Conservation (phyloP, 2,797 vertebrate species). For the Pantherophis alleghaniensis region DNA sequence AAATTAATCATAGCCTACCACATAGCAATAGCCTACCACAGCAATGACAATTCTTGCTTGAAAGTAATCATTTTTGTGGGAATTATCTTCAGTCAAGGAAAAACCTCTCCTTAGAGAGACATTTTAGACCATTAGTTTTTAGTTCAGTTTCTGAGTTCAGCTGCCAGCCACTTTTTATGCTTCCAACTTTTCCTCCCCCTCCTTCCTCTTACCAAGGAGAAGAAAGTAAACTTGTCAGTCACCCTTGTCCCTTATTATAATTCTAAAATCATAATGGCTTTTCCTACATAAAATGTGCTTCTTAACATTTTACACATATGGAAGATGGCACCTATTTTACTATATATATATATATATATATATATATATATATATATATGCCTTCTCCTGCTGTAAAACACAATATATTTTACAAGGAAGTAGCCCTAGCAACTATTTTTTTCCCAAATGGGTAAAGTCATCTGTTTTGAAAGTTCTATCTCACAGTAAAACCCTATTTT, state of each 20-base stretch:
- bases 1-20: neutral
- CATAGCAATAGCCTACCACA: neutral
- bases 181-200: neutral
- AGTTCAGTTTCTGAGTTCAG: neutral
- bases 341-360: too few relatives aligned
- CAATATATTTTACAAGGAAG: neutral
- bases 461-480: neutral
- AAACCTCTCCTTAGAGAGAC: neutral
- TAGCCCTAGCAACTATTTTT: neutral
- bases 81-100: neutral
- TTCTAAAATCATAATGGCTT: neutral
- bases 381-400: neutral
- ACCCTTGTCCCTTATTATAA: neutral
- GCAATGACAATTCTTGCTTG: neutral
- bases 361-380: too few relatives aligned
- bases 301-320: neutral
- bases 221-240: neutral
- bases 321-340: neutral
- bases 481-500: neutral
- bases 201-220: neutral
- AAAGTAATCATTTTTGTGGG: neutral
- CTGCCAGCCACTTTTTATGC: neutral
- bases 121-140: neutral
- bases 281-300: neutral
- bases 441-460: neutral